phyloP scores from a whole-genome alignment of 2,888 invertebrate genomes.

The Vandiemenella viatica region DNA sequence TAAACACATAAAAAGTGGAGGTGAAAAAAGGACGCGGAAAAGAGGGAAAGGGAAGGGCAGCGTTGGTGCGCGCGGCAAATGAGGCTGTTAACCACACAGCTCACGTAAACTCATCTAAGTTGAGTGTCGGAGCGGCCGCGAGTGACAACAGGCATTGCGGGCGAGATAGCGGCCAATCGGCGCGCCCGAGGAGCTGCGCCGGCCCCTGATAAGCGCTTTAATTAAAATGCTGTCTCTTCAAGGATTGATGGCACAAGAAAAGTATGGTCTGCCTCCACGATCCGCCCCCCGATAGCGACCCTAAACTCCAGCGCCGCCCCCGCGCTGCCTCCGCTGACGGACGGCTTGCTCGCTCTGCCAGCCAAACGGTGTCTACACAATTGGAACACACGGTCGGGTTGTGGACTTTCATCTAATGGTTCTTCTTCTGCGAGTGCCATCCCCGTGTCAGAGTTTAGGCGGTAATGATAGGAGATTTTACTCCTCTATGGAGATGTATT shows the following conservation, averaged over 20 bases:
- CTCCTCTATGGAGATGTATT: too few relatives aligned
- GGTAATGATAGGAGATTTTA: too few relatives aligned
- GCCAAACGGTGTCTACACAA: too few relatives aligned
- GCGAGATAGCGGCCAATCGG: background rate
- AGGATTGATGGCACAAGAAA: slow-evolving; percentile 28
- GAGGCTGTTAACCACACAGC: background rate
- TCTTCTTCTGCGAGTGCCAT: too few relatives aligned
- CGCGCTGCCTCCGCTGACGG: background rate
- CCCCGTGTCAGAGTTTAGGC: too few relatives aligned
- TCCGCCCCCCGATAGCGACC: background rate
- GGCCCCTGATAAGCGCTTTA: slow-evolving; percentile 31
- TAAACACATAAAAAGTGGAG: background rate
- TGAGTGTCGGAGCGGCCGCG: background rate
- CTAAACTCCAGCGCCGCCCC: background rate
- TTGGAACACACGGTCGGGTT: too few relatives aligned
- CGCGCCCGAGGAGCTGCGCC: background rate
- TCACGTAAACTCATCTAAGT: background rate
- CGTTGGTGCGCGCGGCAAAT: too few relatives aligned
- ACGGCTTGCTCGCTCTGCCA: background rate
- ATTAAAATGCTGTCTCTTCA: slow-evolving; percentile 34
- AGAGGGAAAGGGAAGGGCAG: too few relatives aligned
- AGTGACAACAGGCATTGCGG: background rate
- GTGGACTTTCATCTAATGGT: too few relatives aligned
- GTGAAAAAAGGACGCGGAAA: too few relatives aligned
- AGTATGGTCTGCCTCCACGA: slow-evolving; percentile 1